Percentiles rank a stretch among this genome's conserved stretches.
Conservation (phyloP, 2,888 invertebrate genomes). For the Cephus spinipes region DNA sequence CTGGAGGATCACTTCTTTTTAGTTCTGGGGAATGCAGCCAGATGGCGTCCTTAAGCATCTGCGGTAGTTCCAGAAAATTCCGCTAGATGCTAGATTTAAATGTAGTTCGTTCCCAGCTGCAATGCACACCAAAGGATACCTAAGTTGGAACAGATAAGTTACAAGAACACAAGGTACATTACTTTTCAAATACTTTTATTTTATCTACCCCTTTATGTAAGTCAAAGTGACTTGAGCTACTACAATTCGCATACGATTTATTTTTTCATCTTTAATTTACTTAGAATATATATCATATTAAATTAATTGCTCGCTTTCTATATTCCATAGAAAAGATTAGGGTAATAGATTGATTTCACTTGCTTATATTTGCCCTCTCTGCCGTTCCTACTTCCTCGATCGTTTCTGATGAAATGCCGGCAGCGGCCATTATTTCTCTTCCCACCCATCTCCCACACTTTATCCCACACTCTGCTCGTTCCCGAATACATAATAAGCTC, state of each 20-base stretch:
- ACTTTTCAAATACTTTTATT: slow-evolving; percentile 53
- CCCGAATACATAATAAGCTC: slow-evolving; percentile 37
- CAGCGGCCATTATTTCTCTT: too few relatives aligned
- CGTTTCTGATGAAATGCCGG: not conserved
- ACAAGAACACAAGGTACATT: too few relatives aligned
- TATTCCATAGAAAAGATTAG: slow-evolving; percentile 50
- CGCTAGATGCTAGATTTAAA: too few relatives aligned
- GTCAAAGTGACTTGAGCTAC: slow-evolving; percentile 58
- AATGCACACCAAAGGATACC: too few relatives aligned
- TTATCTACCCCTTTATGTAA: slow-evolving; percentile 60
- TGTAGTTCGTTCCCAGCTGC: too few relatives aligned
- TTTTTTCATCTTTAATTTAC: slow-evolving; percentile 42
- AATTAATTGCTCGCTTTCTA: slow-evolving; percentile 37
- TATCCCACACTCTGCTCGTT: slow-evolving; percentile 14
- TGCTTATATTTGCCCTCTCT: slow-evolving; percentile 20
- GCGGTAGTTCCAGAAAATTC: too few relatives aligned
- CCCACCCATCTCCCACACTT: too few relatives aligned
- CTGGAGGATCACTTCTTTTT: too few relatives aligned
- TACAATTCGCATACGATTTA: slow-evolving; percentile 60
- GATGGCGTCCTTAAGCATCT: too few relatives aligned
- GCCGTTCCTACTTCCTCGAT: slow-evolving; percentile 29
- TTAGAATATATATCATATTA: slow-evolving; percentile 39
- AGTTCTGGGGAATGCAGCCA: too few relatives aligned
- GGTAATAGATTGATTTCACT: slow-evolving; percentile 32
- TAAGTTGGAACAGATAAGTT: too few relatives aligned